Conservation (phyloP, 2,113 vertebrate genomes). For the Grammomys surdaster region DNA sequence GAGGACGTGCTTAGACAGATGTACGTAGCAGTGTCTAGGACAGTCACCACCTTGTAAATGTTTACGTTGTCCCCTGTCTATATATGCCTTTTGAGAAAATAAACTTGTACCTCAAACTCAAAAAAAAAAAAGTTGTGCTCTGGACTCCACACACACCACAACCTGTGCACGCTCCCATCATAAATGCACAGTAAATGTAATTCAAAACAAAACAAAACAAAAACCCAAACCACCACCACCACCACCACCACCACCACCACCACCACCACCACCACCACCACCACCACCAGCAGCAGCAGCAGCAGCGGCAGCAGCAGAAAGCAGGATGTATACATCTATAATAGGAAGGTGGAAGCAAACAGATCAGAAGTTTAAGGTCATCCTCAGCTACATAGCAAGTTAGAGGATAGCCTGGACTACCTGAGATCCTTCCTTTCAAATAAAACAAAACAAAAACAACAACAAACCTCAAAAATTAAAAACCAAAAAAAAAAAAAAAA, state of each 20-base stretch:
- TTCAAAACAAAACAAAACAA: not conserved
- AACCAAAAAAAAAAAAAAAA: too few species aligned
- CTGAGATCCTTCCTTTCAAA: not conserved
- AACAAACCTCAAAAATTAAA: not conserved
- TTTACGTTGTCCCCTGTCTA: conserved; percentile 78
- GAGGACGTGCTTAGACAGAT: conserved; percentile 74
- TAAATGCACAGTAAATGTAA: not conserved
- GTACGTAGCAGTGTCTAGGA: conserved; percentile 71
- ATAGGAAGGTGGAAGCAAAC: too few species aligned
- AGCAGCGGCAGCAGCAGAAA: too few species aligned
- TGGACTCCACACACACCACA: not conserved
- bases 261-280: too few species aligned
- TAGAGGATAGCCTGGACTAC: not conserved
- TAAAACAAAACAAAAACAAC: not conserved
- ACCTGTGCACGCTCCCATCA: not conserved
- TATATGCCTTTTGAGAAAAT: conserved; percentile 78
- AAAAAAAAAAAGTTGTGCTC: not conserved
- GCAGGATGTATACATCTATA: too few species aligned
- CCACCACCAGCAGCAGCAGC: too few species aligned
- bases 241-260: too few species aligned
- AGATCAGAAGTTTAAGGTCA: not conserved
- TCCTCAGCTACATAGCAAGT: not conserved
- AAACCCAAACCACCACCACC: not conserved
- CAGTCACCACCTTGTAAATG: conserved; percentile 73
- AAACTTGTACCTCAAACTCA: conserved; percentile 74